Evolutionary conservation across 30 jellyfish, hydroid and myxozoan species (phyloP).

Genomic region (Hydractinia echinata): DNA sequence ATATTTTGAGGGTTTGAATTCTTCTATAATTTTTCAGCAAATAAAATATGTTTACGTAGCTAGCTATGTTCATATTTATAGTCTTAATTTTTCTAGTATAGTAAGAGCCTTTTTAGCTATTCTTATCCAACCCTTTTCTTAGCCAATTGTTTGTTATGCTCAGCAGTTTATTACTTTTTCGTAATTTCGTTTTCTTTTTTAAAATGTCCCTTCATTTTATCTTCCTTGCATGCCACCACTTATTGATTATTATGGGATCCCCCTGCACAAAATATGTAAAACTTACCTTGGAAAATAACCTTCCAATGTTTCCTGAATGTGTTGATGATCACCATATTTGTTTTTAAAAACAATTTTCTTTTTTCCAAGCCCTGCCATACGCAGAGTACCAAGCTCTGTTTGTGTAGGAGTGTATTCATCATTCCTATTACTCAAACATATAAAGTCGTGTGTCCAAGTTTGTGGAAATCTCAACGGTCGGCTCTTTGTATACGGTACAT

Average conservation of each 20-base stretch:
- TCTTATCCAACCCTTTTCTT: too few species aligned
- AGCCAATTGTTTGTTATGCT: too few species aligned
- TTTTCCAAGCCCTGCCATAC: slow-evolving; percentile 36
- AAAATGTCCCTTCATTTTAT: too few species aligned
- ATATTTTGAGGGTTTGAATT: neutral
- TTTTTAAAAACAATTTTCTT: slow-evolving; percentile 26
- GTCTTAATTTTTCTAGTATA: too few species aligned
- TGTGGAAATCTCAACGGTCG: neutral
- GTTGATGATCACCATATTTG: slow-evolving; percentile 21
- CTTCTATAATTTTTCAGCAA: neutral
- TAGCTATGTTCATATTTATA: too few species aligned
- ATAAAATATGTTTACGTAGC: neutral
- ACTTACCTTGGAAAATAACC: slow-evolving; percentile 13
- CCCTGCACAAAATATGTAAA: too few species aligned
- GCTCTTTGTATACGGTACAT: too few species aligned
- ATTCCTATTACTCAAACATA: neutral
- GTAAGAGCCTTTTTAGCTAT: too few species aligned
- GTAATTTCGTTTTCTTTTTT: too few species aligned
- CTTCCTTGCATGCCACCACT: too few species aligned
- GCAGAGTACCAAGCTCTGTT: neutral
- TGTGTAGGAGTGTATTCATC: slow-evolving; percentile 23
- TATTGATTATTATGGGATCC: too few species aligned
- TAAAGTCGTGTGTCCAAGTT: slow-evolving; percentile 36
- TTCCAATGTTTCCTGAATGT: slow-evolving; percentile 15
- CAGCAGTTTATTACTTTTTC: too few species aligned